phyloP scores from a whole-genome alignment of 2,797 vertebrate species.

The Syncerus caffer region DNA sequence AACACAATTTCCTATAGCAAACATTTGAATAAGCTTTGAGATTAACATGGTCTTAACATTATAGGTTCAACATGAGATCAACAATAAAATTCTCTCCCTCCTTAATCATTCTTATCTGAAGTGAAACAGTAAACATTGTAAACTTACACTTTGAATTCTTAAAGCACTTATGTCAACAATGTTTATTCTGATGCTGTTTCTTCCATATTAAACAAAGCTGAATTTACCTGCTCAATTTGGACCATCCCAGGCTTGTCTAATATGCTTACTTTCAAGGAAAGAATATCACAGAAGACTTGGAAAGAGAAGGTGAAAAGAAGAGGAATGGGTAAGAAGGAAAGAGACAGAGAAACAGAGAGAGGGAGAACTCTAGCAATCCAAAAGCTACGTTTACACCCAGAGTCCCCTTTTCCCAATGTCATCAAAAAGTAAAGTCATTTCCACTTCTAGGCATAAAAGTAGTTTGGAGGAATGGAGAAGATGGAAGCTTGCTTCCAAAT shows the following conservation, averaged over 20 bases:
- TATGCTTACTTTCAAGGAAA: background rate
- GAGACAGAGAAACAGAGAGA: background rate
- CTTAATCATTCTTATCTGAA: conserved; percentile 22
- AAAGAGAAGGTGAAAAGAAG: background rate
- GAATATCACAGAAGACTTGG: background rate
- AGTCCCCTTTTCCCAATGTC: background rate
- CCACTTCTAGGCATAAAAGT: background rate
- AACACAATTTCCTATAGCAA: conserved; percentile 41
- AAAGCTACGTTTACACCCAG: background rate
- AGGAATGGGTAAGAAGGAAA: background rate
- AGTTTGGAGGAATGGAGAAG: background rate
- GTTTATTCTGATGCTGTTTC: conserved; percentile 1
- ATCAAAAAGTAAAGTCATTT: background rate
- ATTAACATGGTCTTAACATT: conserved; percentile 26
- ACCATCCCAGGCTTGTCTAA: background rate
- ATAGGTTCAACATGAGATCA: background rate
- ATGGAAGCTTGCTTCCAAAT: background rate
- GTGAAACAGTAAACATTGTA: background rate
- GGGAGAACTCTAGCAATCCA: background rate
- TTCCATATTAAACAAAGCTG: background rate
- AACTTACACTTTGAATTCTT: background rate
- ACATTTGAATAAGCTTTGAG: conserved; percentile 30
- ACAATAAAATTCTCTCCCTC: background rate
- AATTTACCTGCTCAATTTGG: background rate
- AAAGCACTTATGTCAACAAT: background rate